A percentile compares a stretch with the other conserved stretches of the same genome.
phyloP scores from a whole-genome alignment of 2,888 invertebrate species.

The Volucella inanis region DNA sequence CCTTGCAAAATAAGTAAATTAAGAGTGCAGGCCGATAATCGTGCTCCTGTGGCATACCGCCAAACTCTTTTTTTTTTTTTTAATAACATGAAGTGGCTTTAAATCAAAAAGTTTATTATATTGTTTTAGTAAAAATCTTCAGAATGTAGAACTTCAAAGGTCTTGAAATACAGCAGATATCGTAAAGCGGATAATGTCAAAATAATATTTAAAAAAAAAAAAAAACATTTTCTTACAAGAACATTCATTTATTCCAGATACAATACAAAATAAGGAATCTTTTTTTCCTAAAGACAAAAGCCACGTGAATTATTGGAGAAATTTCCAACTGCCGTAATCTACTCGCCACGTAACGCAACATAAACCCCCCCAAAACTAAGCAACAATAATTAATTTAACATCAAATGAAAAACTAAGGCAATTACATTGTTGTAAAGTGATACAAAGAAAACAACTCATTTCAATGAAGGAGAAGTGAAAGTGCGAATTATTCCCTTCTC shows the following conservation, averaged over 20 bases:
- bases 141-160: not conserved
- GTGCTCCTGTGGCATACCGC: no score
- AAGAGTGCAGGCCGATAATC: no score
- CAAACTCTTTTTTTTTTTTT: no score
- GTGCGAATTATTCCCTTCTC: not conserved
- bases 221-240: conserved; percentile 13
- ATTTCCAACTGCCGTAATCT: conserved; percentile 63
- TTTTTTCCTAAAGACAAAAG: conserved; percentile 16
- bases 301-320: conserved; percentile 22
- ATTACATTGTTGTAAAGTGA: conserved; percentile 54
- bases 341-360: conserved; percentile 67
- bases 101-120: no score
- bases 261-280: conserved; percentile 15
- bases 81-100: no score
- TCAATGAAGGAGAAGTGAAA: conserved; percentile 38
- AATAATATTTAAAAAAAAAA: not conserved
- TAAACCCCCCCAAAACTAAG: conserved; percentile 28
- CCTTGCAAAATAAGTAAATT: no score
- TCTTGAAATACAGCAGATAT: conserved; percentile 56
- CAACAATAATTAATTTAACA: not conserved
- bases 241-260: conserved; percentile 63
- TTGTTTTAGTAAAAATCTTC: no score
- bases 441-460: conserved; percentile 56
- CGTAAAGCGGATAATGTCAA: conserved; percentile 45
- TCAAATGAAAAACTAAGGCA: not conserved